These are phyloP conservation scores for Eueides isabella DNA, from an alignment of 1,140 invertebrate genomes.

Conservation along the genomic window DNA sequence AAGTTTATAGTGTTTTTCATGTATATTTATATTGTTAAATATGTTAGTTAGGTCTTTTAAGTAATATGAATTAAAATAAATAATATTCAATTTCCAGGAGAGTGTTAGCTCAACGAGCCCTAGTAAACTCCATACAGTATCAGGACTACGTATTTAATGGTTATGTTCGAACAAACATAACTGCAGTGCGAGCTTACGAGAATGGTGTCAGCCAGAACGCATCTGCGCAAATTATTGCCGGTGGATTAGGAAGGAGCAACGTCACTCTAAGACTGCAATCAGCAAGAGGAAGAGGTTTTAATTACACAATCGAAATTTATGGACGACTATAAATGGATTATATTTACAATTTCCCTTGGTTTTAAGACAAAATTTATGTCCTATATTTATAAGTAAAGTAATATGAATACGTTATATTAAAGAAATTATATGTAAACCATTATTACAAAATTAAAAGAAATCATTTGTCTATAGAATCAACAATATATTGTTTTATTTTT, in stretches of 20 bases:
- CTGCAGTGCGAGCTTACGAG: slow-evolving; percentile 49
- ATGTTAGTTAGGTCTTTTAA: too few species aligned
- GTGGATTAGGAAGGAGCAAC: not conserved
- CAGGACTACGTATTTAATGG: slow-evolving; percentile 30
- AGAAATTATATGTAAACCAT: too few species aligned
- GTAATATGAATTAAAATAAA: not conserved
- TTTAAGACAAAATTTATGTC: too few species aligned
- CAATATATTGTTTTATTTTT: too few species aligned
- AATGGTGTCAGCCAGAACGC: slow-evolving; percentile 59
- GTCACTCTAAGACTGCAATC: not conserved
- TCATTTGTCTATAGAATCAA: too few species aligned
- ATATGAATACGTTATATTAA: too few species aligned
- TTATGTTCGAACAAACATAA: slow-evolving; percentile 19
- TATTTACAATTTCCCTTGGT: too few species aligned
- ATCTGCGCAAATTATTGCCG: not conserved
- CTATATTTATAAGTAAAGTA: too few species aligned
- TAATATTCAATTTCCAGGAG: slow-evolving; percentile 46
- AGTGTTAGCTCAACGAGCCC: slow-evolving; percentile 44
- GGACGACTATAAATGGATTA: too few species aligned
- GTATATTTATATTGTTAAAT: too few species aligned
- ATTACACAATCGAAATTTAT: not conserved
- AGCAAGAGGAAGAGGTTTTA: not conserved
- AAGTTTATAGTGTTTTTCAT: too few species aligned
- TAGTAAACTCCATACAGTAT: slow-evolving; percentile 44
- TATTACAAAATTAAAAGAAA: too few species aligned